Base-by-base conservation (phyloP, 2,888 invertebrate genomes). In the Lycia hirtaria region DNA sequence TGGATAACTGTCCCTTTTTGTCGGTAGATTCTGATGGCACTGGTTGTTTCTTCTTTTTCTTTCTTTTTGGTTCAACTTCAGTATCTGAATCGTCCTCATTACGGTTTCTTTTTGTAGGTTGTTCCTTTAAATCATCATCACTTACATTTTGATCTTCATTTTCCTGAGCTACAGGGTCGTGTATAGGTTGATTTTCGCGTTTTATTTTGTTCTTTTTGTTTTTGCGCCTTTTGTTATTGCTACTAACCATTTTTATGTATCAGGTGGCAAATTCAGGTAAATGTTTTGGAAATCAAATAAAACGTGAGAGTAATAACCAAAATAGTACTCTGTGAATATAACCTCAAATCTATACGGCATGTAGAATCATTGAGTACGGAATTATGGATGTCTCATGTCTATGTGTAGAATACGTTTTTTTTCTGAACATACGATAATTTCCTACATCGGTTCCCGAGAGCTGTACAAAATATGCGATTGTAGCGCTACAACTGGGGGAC, bases 1-100 rank as follows among this genome's bases (percentile, higher is more conserved):
- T 94, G 0, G 96, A 96, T 67, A 93, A 90, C 65, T 93, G 86
- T 37, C 83, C 86, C 64, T 89, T 89, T 65, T 87, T 87, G 2
- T 83, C 83, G 35, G 80, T 60, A 12, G 72, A 74, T 62, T 75
- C 92, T 68, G 73, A 43, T 3, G 68, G 61, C 35, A 69, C 71
- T 28, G 53, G 70, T 65, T 60, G 81, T 68, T 77, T 85, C 73
- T 81, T 90, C 74, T 80, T 90, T 74, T 83, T 88, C 71, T 75
- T 85, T 64, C 68, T 83, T 61, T 73, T 83, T 14, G 83, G 82
- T 57, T 78, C 77, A 24, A 81, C 75, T 63, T 84, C 83, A 28
- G 61, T 56, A 30, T 87, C 86, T 4, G 80, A 80, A 49, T 82
- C 80, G 19, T 82, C 76, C 28, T 80, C 81, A 4, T 73, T 71